Conservation (phyloP, 2,113 vertebrate species). For the Alethe castanea region DNA sequence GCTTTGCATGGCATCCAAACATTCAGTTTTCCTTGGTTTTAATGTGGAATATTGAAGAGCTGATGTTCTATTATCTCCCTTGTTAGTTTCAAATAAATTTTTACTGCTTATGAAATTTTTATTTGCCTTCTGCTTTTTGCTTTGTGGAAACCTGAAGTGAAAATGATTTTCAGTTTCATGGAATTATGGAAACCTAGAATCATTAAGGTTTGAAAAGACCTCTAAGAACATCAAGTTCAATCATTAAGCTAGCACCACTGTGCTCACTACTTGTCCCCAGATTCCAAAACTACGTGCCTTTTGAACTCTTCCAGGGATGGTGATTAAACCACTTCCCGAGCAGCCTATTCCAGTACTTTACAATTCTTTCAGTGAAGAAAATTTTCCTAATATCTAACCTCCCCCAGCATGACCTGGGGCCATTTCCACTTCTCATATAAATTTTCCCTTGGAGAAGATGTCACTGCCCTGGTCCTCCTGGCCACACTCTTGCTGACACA, state of each 20-base stretch:
- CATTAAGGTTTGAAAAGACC: neutral
- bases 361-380: neutral
- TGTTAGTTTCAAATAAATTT: neutral
- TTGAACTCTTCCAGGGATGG: neutral
- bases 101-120: neutral
- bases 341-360: neutral
- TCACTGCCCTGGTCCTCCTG: neutral
- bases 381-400: neutral
- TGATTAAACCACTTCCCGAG: neutral
- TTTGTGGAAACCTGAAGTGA: neutral
- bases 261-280: neutral
- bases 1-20: neutral
- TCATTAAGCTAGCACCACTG: neutral
- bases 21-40: neutral
- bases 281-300: neutral
- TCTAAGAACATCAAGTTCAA: neutral
- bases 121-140: neutral
- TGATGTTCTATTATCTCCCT: neutral
- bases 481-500: neutral
- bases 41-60: neutral
- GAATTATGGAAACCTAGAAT: neutral
- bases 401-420: fast-evolving
- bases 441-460: neutral
- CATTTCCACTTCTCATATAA: neutral
- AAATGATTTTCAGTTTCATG: neutral